Conservation (phyloP, 2,113 vertebrate species). For the Mobula birostris region DNA sequence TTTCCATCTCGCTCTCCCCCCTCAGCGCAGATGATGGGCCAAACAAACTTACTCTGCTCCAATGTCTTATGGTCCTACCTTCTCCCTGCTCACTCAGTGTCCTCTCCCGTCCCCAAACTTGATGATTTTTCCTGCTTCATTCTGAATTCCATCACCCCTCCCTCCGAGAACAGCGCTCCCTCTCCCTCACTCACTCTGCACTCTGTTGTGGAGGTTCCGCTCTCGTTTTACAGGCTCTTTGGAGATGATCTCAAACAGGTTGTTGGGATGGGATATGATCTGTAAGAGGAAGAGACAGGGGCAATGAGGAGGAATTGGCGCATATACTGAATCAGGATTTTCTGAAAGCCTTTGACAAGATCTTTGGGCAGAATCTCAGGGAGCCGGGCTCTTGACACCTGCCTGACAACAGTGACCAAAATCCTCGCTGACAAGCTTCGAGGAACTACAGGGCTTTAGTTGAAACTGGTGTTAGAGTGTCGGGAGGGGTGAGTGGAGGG, state of each 20-base stretch:
- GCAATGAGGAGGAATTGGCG: too few relatives aligned
- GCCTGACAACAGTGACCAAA: too few relatives aligned
- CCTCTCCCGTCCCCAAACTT: neutral
- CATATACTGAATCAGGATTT: too few relatives aligned
- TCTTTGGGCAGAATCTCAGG: too few relatives aligned
- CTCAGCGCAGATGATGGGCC: neutral
- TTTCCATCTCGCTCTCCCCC: neutral
- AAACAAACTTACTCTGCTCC: too few relatives aligned
- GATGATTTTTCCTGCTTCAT: neutral
- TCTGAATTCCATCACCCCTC: neutral
- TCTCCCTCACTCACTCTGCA: slow-evolving; percentile 54
- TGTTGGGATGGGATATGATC: slow-evolving; percentile 66
- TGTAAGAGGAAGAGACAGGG: slow-evolving; percentile 39
- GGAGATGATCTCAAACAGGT: slow-evolving; percentile 66
- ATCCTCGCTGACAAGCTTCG: too few relatives aligned
- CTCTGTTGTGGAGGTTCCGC: slow-evolving; percentile 62
- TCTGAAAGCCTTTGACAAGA: too few relatives aligned
- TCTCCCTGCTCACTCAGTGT: neutral
- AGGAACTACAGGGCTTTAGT: too few relatives aligned
- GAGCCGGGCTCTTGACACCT: too few relatives aligned
- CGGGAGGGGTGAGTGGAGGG: too few relatives aligned
- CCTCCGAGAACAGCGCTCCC: neutral
- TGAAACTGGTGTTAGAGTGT: too few relatives aligned
- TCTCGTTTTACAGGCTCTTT: slow-evolving; percentile 63
- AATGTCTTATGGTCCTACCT: neutral